Evolutionary conservation across 2,113 vertebrate genomes (phyloP), one percentile per base, ranked within the genome.

Genomic region (Synchiropus splendidus): DNA sequence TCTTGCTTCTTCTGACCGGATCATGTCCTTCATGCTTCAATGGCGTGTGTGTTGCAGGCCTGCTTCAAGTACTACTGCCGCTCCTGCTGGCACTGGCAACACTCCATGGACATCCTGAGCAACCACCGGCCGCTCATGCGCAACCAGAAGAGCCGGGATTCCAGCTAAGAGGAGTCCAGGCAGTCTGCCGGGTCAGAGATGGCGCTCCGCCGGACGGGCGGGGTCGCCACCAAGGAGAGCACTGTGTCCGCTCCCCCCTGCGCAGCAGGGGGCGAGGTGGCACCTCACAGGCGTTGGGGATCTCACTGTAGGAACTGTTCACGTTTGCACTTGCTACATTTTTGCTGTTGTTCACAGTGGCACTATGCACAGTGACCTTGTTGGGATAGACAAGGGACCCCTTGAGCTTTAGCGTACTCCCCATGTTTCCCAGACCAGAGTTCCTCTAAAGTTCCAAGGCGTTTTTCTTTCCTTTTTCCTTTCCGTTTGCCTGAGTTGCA

Each of bases 31-130:
- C 6, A 1, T 30, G n/a, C 16, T 31, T 31, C 13, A 2, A 16
- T 43, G 11, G 2, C 11, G 5, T 32, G 14, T 51, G 8, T 37
- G 17, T 12, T n/a, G 1, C 69, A 99, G 95, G 86, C 92, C 72
- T 99, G 95, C 85, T 99, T 98, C 82, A 98, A 95, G 77, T 98
- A 99, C 83, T 99, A 92, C 86, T 99, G 95, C 59, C 90, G 92
- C 68, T 89, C 89, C 18, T 99, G 94, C 82, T 98, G 95, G 95
- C 92, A 96, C 73, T 97, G 92, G 90, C 90, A 93, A 64, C 94
- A 98, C 79, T 95, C 92, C 54, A 87, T 92, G 85, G 95, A 97
- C 79, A 85, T 90, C 61, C 75, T 99, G 60, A 92, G 90, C 56
- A 92, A 95, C 80, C 95, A 99, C 76, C 89, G 91, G 72, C 95